Conservation (phyloP, 2,113 vertebrate genomes). For the Anser brachyrhynchus region DNA sequence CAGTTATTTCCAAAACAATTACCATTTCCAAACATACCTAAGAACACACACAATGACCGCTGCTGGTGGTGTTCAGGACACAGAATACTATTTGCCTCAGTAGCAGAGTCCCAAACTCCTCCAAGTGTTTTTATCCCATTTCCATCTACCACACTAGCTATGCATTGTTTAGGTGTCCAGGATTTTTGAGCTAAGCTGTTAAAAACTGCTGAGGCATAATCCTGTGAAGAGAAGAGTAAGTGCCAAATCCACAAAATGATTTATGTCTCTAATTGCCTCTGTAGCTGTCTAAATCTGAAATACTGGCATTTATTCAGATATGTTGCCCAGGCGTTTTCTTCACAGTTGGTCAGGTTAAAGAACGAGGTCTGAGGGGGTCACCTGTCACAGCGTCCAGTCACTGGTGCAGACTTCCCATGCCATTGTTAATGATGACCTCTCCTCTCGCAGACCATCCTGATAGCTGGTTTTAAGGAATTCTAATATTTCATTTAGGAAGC, state of each 20-base stretch:
- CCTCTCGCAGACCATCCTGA: background rate
- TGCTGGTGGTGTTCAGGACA: background rate
- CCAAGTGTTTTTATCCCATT: background rate
- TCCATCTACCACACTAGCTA: background rate
- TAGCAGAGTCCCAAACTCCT: background rate
- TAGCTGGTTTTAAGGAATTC: background rate
- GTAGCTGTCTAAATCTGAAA: background rate
- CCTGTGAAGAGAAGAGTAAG: background rate
- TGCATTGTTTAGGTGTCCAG: background rate
- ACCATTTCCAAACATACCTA: background rate
- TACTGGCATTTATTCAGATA: background rate
- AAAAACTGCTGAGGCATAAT: background rate
- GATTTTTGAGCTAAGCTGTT: background rate
- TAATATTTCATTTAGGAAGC: background rate
- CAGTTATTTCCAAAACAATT: background rate
- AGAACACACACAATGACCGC: background rate
- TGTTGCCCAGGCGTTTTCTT: background rate
- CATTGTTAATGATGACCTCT: background rate
- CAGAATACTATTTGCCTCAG: background rate
- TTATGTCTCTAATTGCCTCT: background rate
- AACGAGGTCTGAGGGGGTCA: background rate
- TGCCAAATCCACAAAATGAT: background rate
- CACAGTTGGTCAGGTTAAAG: background rate
- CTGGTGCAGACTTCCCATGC: background rate
- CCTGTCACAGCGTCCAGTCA: accelerated